Percentiles rank a stretch among this genome's conserved stretches.
Conservation (phyloP, 2,113 vertebrate genomes). For the Oryzias curvinotus region DNA sequence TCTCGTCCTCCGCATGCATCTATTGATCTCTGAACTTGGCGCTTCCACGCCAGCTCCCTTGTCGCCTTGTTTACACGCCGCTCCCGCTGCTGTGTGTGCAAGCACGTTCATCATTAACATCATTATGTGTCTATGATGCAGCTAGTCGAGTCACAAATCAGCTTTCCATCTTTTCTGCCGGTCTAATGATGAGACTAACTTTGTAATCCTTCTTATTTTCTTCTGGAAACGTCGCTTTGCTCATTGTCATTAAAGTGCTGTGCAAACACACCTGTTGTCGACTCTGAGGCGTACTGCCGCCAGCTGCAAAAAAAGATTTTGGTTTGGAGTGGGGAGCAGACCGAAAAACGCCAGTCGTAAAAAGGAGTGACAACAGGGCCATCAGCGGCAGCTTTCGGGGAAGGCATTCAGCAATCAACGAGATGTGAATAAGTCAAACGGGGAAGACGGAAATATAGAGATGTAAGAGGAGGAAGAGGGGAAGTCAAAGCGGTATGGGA, state of each 20-base stretch:
- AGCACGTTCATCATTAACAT: slow-evolving; percentile 68
- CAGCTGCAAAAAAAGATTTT: slow-evolving; percentile 5
- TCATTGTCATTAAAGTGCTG: slow-evolving; percentile 46
- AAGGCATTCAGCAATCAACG: slow-evolving; percentile 52
- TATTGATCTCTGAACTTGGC: slow-evolving; percentile 70
- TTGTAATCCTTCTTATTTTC: slow-evolving; percentile 24
- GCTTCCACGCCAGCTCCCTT: slow-evolving; percentile 68
- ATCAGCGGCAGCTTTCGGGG: slow-evolving; percentile 41
- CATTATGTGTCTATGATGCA: slow-evolving; percentile 62
- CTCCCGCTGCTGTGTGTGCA: slow-evolving; percentile 25
- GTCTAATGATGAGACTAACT: slow-evolving; percentile 62
- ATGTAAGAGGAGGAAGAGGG: slow-evolving; percentile 50
- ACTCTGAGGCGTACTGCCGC: neutral
- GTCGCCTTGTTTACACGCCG: slow-evolving; percentile 74
- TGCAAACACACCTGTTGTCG: slow-evolving; percentile 51
- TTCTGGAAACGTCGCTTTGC: slow-evolving; percentile 16
- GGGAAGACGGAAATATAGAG: slow-evolving; percentile 51
- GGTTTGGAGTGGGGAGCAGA: slow-evolving; percentile 9
- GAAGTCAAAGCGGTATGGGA: slow-evolving; percentile 61
- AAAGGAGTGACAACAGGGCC: slow-evolving; percentile 34
- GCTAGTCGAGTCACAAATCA: slow-evolving; percentile 60
- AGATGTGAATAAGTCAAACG: slow-evolving; percentile 65
- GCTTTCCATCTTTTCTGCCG: slow-evolving; percentile 31
- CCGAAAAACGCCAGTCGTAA: neutral
- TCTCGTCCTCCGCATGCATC: slow-evolving; percentile 50